Base-by-base conservation (phyloP, 2,797 vertebrate species). In the Sebastes cheni region DNA sequence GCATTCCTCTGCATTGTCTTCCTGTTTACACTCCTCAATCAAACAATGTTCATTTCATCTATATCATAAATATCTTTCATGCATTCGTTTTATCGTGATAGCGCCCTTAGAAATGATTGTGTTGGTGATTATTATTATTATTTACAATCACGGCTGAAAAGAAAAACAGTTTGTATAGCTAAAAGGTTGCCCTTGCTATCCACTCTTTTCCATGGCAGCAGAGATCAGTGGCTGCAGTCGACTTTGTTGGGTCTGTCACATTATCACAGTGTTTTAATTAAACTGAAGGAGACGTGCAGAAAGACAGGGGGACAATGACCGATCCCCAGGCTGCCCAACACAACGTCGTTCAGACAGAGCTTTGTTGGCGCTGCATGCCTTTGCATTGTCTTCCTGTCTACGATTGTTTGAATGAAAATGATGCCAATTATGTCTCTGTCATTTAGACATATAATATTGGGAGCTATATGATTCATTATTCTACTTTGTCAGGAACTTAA, bases 211-310 rank as follows among this genome's bases (percentile, higher is more conserved):
- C 54, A 1, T 64, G 7, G 50, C 30, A 61, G 36, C 25, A 55
- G 32, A 58, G 65, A 67, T 67, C 46, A 79, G 71, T 5, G 30
- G 54, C 29, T 69, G 42, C 58, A 64, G 58, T 80, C 42, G 42
- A 68, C 62, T 54, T 67, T 62, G 72, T 66, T 68, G 25, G 8
- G 52, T 85, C 56, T 86, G 84, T 86, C 88, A 92, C 77, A 77
- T 83, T 71, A 87, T 78, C 75, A 36, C 77, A 88, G 88, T 80
- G 78, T 92, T 93, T 92, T 91, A 93, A 94, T 92, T 90, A 90
- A 89, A 84, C 67, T 66, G 85, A 85, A 82, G 87, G 87, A 91
- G 90, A 92, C 87, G 50, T 86, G 85, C 62, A 81, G 82, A 85
- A 81, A 82, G 89, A 92, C 87, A 91, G 89, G 69, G 42, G 77